Base-by-base conservation (phyloP, 2,113 vertebrate genomes). In the Sitta europaea region DNA sequence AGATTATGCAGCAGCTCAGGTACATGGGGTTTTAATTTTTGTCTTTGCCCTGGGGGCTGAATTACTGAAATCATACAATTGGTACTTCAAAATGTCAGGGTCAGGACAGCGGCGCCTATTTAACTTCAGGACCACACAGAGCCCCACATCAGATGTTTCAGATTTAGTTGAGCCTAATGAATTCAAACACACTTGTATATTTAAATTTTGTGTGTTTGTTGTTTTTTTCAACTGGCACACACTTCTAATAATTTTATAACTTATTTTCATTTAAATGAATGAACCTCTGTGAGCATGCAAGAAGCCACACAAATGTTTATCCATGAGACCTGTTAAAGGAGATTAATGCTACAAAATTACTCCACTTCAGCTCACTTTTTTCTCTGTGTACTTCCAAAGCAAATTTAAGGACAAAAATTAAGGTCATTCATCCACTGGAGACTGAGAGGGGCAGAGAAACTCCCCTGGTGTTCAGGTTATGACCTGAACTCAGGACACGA, bases 91-190 rank as follows among this genome's bases (percentile, higher is more conserved):
- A 88, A 65, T 14, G 5, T 5, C 29, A 86, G 50, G 13, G 38
- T 65, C 19, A 28, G 62, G 62, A 35, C 14, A 62, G 23, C 12
- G 29, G 14, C 33, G 48, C 9, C 20, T 35, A 9, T 35, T 77
- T 58, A 71, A 67, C 15, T 43, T 1, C 7, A 77, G 59, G 35
- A 81, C 14, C 5, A 63, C 1, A 1, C 24, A 89, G 72, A 88
- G 11, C 19, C 22, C 27, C 45, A 58, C 14, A 38, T 20, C 50
- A 87, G 40, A 36, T 24, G 22, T 12, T 61, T 51, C 0, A 0
- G 31, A 55, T 85, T 50, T 62, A 79, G 33, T 28, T 65, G n/a
- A 45, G 88, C 13, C 19, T 57, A 45, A 76, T 23, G 5, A 51
- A 80, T 63, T 68, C 38, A 73, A 67, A 40, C 22, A 53, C 11